Evolutionary conservation across 1,140 invertebrate species (phyloP).

Genomic region (Conus ventricosus): DNA sequence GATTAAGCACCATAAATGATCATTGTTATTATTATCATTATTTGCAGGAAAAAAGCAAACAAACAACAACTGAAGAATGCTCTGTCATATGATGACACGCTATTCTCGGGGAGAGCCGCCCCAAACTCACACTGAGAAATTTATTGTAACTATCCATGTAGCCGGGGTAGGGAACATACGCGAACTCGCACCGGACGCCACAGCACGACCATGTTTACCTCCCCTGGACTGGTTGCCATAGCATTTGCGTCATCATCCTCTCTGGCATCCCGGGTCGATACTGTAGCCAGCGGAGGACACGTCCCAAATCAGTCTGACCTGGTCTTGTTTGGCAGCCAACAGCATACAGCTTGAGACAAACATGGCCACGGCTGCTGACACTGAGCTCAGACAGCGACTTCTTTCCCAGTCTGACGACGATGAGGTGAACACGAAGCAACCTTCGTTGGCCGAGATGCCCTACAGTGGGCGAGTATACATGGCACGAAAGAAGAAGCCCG

Average conservation of each 20-base stretch:
- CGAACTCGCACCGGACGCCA: background rate
- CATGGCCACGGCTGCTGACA: slow-evolving; percentile 9
- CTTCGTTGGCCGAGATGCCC: slow-evolving; percentile 73
- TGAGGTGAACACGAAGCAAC: background rate
- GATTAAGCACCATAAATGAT: too few relatives aligned
- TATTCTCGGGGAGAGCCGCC: too few relatives aligned
- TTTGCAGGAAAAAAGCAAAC: too few relatives aligned
- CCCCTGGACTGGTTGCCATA: slow-evolving; percentile 14
- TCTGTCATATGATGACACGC: too few relatives aligned
- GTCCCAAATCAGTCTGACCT: background rate
- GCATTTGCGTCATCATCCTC: slow-evolving; percentile 27
- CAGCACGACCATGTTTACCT: background rate
- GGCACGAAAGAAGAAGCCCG: slow-evolving; percentile 75
- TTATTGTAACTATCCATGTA: too few relatives aligned
- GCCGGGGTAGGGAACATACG: background rate
- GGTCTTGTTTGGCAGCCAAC: background rate
- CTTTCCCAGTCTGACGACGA: background rate
- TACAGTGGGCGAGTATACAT: slow-evolving; percentile 77
- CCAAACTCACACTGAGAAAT: too few relatives aligned
- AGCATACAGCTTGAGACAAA: background rate
- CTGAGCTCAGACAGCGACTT: slow-evolving; percentile 27
- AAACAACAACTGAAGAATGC: too few relatives aligned
- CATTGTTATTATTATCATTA: too few relatives aligned
- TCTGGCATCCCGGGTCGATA: background rate
- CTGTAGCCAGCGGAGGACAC: background rate